These are phyloP conservation scores for Melanogrammus aeglefinus DNA, from an alignment of 2,797 vertebrate species.

Conservation along the genomic window DNA sequence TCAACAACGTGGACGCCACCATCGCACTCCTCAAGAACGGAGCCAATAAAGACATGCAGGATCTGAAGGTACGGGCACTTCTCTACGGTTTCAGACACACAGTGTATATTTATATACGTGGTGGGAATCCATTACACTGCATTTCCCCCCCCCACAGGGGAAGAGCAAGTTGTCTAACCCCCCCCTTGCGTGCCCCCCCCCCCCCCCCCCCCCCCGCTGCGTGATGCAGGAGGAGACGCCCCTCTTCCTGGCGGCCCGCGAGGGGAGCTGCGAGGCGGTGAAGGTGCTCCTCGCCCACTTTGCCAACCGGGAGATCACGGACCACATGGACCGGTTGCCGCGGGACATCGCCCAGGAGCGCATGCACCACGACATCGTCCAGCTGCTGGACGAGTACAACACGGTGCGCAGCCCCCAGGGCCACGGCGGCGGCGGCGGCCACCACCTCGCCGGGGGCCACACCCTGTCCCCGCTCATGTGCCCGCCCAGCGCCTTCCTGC, in stretches of 20 bases:
- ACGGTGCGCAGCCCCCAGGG: constrained; percentile 86
- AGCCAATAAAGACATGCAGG: constrained; percentile 95
- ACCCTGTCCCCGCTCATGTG: constrained; percentile 88
- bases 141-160: too few relatives aligned
- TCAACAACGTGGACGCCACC: constrained; percentile 91
- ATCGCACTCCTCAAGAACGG: constrained; percentile 88
- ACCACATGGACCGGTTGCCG: constrained; percentile 91
- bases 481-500: constrained; percentile 83
- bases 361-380: constrained; percentile 92
- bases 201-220: too few relatives aligned
- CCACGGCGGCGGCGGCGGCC: constrained; percentile 67
- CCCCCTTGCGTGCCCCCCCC: too few relatives aligned
- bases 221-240: constrained; percentile 86
- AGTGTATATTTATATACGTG: too few relatives aligned
- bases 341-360: constrained; percentile 90
- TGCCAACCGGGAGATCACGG: constrained; percentile 91
- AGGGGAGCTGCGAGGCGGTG: constrained; percentile 90
- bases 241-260: constrained; percentile 88
- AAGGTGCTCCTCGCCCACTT: constrained; percentile 89
- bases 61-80: constrained; percentile 80
- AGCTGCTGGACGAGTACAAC: constrained; percentile 89
- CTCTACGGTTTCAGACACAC: background rate
- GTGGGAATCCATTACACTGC: too few relatives aligned
- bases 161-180: too few relatives aligned
- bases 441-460: constrained; percentile 77